Percentiles rank a stretch among this genome's conserved stretches.
Conservation (phyloP, 1,140 invertebrate species). For the Panagrolaimus sp. region DNA sequence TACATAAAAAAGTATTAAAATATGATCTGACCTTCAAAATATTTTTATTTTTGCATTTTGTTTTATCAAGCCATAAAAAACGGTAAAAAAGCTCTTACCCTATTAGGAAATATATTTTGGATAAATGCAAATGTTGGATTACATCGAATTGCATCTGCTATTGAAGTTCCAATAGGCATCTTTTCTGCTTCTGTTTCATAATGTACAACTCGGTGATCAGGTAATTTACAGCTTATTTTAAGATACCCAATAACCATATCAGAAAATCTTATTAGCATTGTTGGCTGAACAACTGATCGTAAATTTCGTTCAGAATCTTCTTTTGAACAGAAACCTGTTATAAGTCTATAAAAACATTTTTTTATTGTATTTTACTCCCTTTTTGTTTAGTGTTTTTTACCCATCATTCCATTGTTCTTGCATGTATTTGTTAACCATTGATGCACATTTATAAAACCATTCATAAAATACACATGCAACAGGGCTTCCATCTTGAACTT, state of each 20-base stretch:
- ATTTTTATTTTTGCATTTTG: no score
- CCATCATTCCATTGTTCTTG: slow-evolving; percentile 30
- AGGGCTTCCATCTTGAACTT: slow-evolving; percentile 26
- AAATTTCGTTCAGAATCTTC: slow-evolving; percentile 17
- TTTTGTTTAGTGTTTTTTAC: slow-evolving; percentile 12
- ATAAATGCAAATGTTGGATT: slow-evolving; percentile 27
- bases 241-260: slow-evolving; percentile 26
- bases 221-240: slow-evolving; percentile 25
- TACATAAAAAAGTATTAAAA: no score
- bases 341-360: slow-evolving; percentile 19
- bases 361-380: no score
- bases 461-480: slow-evolving; percentile 25
- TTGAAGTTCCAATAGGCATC: slow-evolving; percentile 27
- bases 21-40: no score
- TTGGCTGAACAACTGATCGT: slow-evolving; percentile 15
- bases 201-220: slow-evolving; percentile 24
- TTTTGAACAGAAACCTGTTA: slow-evolving; percentile 26
- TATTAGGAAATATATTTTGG: slow-evolving; percentile 24
- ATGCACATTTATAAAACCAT: slow-evolving; percentile 28
- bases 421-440: slow-evolving; percentile 30
- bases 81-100: not conserved
- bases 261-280: slow-evolving; percentile 28
- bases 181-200: slow-evolving; percentile 30
- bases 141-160: slow-evolving; percentile 25
- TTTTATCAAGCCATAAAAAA: no score